Evolutionary conservation across 2,113 vertebrate species (phyloP), one percentile per base, ranked within the genome.

Genomic region (Syngnathus typhle): DNA sequence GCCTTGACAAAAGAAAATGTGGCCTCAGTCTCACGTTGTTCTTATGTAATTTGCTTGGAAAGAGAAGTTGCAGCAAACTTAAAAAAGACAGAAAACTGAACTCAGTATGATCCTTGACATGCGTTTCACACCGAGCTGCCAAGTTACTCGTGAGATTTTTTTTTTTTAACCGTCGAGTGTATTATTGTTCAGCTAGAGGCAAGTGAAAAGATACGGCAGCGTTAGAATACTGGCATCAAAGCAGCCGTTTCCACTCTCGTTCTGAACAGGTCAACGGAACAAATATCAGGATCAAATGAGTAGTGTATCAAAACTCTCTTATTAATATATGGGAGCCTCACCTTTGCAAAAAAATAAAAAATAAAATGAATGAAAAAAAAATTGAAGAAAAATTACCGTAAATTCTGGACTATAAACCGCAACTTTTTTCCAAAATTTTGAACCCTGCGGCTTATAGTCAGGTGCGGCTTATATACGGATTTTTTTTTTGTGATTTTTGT

Each of bases 161-260:
- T 79, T 72, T 69, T 79, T 74, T 70, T 73, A 73, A 74, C 75
- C 70, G 55, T 47, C 39, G 49, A 71, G 70, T 61, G 78, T 47
- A 60, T 64, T 47, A 60, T 64, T 70, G 77, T 80, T 70, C 69
- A 74, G 87, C 86, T 86, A 60, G 67, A 87, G 83, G 85, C 69
- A 27, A 84, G 73, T 64, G 16, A 36, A 60, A 37, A 75, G 73
- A 78, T 67, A 78, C 61, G 76, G 71, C 71, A 68, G 78, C 78
- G 65, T 64, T 63, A 74, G 69, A 68, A 74, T 38, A 81, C 76
- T 83, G 60, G 76, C 82, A 80, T 86, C 81, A 85, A 86, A 82
- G 82, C 70, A 72, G 74, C 69, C 27, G 27, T 32, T 32, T 32
- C 27, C 27, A 32, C 27, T 32, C 27, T 32, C 27, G 27, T 32